Evolutionary conservation across 1,140 invertebrate species (phyloP).

Genomic region (Drosophila grimshawi): DNA sequence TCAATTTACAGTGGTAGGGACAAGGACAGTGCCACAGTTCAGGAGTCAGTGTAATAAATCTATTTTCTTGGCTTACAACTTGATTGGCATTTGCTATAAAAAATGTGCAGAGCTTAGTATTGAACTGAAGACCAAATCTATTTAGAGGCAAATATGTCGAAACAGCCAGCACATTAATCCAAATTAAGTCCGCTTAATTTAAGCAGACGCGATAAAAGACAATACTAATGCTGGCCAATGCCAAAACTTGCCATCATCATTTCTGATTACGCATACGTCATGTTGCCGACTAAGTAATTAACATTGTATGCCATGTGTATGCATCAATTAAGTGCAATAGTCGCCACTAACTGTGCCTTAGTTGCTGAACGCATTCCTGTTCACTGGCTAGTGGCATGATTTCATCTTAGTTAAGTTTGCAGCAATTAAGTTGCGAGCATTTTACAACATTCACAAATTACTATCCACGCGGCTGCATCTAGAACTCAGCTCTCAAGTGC

Average conservation of each 20-base stretch:
- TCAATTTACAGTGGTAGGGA: slow-evolving; percentile 15
- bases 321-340: slow-evolving; percentile 20
- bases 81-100: slow-evolving; percentile 41
- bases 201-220: slow-evolving; percentile 21
- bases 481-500: slow-evolving; percentile 17
- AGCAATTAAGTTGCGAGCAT: slow-evolving; percentile 32
- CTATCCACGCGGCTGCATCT: slow-evolving; percentile 25
- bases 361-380: slow-evolving; percentile 6
- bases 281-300: slow-evolving; percentile 20
- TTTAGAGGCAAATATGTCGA: slow-evolving; percentile 1
- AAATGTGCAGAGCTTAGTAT: slow-evolving; percentile 36
- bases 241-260: slow-evolving; percentile 15
- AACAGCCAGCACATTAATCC: slow-evolving; percentile 34
- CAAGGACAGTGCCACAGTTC: slow-evolving; percentile 15
- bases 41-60: slow-evolving; percentile 32
- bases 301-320: slow-evolving; percentile 24
- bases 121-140: slow-evolving; percentile 17
- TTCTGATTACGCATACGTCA: slow-evolving; percentile 48
- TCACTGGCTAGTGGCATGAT: slow-evolving; percentile 31
- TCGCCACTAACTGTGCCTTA: slow-evolving; percentile 14
- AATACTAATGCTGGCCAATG: slow-evolving; percentile 3
- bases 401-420: slow-evolving; percentile 26
- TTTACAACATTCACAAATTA: slow-evolving; percentile 39
- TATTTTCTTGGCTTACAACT: slow-evolving; percentile 42
- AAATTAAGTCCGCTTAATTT: slow-evolving; percentile 46